phyloP scores from a whole-genome alignment of 2,797 vertebrate species.

The Rhinichthys osculus region DNA sequence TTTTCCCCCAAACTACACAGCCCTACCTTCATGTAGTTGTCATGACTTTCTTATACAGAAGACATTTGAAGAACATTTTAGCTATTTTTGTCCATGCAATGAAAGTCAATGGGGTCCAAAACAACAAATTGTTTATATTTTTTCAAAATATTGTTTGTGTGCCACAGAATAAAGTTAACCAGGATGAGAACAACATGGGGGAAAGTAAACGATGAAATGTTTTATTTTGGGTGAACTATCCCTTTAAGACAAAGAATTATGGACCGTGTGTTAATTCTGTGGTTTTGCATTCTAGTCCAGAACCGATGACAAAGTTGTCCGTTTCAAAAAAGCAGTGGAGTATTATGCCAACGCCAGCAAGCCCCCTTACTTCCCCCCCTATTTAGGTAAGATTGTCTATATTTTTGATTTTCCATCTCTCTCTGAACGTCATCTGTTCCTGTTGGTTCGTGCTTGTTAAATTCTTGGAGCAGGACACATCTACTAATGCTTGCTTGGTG shows the following conservation, averaged over 20 bases:
- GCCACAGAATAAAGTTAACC: no score
- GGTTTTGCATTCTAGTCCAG: slow-evolving; percentile 83
- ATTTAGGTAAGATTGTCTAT: slow-evolving; percentile 81
- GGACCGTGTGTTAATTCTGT: neutral
- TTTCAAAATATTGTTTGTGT: neutral
- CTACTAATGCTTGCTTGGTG: neutral
- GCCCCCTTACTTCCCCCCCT: slow-evolving; percentile 83
- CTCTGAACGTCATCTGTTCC: neutral
- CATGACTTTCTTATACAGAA: neutral
- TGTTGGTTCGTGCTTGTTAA: slow-evolving; percentile 30
- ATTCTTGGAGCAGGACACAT: slow-evolving; percentile 25
- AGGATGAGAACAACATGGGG: neutral
- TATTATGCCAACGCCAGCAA: slow-evolving; percentile 93
- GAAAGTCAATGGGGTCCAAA: neutral
- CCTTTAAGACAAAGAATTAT: neutral
- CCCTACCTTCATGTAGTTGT: neutral
- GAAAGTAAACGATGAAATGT: neutral
- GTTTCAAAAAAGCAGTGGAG: slow-evolving; percentile 94
- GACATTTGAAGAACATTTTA: neutral
- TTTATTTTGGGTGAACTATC: neutral
- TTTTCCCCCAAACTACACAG: neutral
- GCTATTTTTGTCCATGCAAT: neutral
- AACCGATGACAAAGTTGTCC: slow-evolving; percentile 92
- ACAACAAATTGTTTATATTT: neutral
- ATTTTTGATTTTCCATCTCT: slow-evolving; percentile 8